phyloP scores from a whole-genome alignment of 2,888 invertebrate genomes.

The Chrysina gloriosa region DNA sequence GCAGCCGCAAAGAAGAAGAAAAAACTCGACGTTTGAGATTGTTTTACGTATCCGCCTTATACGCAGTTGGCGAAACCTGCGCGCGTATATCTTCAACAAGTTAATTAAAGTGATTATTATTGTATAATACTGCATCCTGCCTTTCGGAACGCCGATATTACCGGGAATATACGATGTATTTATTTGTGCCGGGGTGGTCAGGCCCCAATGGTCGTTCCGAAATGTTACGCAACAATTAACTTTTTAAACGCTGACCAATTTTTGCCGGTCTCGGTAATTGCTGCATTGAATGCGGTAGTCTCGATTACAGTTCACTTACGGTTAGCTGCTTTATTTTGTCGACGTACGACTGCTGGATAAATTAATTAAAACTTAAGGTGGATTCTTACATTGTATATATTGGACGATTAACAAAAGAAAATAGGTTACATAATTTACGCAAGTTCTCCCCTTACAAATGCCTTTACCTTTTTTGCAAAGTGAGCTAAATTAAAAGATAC shows the following conservation, averaged over 20 bases:
- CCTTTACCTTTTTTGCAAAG: too few relatives aligned
- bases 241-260: conserved; percentile 49
- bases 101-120: conserved; percentile 35
- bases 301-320: conserved; percentile 45
- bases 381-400: too few relatives aligned
- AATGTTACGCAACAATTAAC: conserved; percentile 51
- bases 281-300: conserved; percentile 50
- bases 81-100: conserved; percentile 25
- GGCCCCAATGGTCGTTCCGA: conserved; percentile 47
- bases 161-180: conserved; percentile 35
- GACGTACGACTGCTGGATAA: too few relatives aligned
- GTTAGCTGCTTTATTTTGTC: conserved; percentile 4
- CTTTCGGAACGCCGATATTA: conserved; percentile 12
- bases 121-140: conserved; percentile 21
- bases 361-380: too few relatives aligned
- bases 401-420: too few relatives aligned
- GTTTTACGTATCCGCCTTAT: conserved; percentile 3
- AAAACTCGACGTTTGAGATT: background rate
- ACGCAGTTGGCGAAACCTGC: background rate
- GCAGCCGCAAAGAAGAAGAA: background rate
- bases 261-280: conserved; percentile 51
- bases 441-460: too few relatives aligned
- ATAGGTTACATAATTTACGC: too few relatives aligned
- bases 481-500: too few relatives aligned
- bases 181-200: conserved; percentile 48